These are phyloP conservation scores for Caloenas nicobarica DNA, from an alignment of 2,113 vertebrate species.

Conservation along the genomic window DNA sequence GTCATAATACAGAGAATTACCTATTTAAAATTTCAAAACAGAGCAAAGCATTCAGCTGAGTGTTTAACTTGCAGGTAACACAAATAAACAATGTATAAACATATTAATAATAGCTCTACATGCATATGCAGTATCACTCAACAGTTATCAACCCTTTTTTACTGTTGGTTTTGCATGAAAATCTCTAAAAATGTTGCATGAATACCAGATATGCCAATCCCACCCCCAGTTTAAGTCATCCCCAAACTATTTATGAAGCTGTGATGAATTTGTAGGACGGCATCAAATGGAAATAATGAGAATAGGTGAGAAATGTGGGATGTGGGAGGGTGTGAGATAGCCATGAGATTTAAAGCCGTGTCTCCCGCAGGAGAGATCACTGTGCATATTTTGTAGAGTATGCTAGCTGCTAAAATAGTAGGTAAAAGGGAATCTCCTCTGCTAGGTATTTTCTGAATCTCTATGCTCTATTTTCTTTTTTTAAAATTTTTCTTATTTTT, in stretches of 20 bases:
- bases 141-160: neutral
- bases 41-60: neutral
- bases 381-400: neutral
- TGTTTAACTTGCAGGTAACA: neutral
- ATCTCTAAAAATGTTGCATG: neutral
- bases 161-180: neutral
- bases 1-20: neutral
- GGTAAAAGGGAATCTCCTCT: constrained; percentile 32
- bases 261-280: constrained; percentile 7
- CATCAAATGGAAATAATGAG: constrained; percentile 20
- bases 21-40: neutral
- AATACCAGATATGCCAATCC: constrained; percentile 6
- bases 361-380: neutral
- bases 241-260: constrained; percentile 15
- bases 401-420: constrained; percentile 19
- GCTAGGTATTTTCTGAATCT: neutral
- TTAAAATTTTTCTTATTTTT: accelerated
- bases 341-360: neutral
- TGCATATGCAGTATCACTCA: neutral
- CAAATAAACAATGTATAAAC: neutral
- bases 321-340: constrained; percentile 27
- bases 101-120: neutral
- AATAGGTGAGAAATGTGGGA: constrained; percentile 28
- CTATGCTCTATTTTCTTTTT: neutral
- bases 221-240: constrained; percentile 29